phyloP scores from a whole-genome alignment of 2,797 vertebrate species.

The Sebastes goodei region DNA sequence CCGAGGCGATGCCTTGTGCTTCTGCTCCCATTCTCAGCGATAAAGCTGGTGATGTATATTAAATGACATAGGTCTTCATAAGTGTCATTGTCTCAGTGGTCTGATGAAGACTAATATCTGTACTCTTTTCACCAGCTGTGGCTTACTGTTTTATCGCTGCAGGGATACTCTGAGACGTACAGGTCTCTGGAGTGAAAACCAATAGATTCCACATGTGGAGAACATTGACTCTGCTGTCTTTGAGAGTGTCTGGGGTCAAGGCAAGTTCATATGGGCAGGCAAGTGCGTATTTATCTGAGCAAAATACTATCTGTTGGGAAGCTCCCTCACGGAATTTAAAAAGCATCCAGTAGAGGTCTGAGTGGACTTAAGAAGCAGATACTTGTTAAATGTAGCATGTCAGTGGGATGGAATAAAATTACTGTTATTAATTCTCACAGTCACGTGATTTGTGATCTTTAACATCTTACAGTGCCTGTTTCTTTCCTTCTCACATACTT shows the following conservation, averaged over 20 bases:
- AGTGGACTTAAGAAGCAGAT: constrained; percentile 1
- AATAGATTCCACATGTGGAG: constrained; percentile 38
- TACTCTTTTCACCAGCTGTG: constrained; percentile 56
- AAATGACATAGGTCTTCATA: constrained; percentile 84
- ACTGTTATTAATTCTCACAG: neutral
- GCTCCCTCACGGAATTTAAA: constrained; percentile 17
- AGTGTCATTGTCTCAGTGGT: constrained; percentile 75
- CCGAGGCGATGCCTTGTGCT: constrained; percentile 20
- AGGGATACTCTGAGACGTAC: constrained; percentile 55
- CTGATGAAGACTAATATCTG: constrained; percentile 79
- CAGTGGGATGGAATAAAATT: neutral
- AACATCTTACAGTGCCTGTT: neutral
- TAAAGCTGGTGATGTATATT: constrained; percentile 76
- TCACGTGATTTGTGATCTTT: neutral
- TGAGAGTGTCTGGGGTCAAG: constrained; percentile 57
- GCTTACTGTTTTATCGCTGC: constrained; percentile 63
- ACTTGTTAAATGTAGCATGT: constrained; percentile 13
- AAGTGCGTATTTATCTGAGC: constrained; percentile 37
- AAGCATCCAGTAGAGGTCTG: neutral
- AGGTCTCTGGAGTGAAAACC: constrained; percentile 45
- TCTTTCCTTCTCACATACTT: neutral
- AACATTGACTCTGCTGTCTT: constrained; percentile 34
- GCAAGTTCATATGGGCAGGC: constrained; percentile 41
- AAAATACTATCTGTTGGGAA: constrained; percentile 4
- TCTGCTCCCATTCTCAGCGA: constrained; percentile 52